A percentile compares a stretch with the other conserved stretches of the same genome.
Evolutionary conservation across 2,113 vertebrate species (phyloP).

Genomic region (Apteryx owenii): DNA sequence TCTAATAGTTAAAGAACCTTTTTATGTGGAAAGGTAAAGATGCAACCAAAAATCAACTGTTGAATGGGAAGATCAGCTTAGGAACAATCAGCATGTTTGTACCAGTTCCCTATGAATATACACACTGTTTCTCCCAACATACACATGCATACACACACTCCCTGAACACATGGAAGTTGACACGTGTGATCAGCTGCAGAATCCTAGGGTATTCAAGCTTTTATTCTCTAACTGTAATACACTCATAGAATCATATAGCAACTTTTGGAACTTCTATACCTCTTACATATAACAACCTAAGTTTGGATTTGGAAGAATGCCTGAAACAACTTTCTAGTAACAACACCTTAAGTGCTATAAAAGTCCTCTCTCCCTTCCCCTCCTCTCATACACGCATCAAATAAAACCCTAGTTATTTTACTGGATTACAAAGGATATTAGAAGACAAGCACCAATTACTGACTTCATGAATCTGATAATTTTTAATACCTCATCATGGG

Average conservation of each 20-base stretch:
- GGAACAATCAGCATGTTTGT: background rate
- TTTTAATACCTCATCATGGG: background rate
- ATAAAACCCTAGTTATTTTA: background rate
- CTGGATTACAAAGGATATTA: background rate
- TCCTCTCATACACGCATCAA: background rate
- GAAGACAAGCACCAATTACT: background rate
- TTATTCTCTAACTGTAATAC: background rate
- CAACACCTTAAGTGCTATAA: background rate
- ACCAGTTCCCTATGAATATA: accelerated
- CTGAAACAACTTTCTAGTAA: background rate
- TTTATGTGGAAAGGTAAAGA: background rate
- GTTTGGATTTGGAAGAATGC: background rate
- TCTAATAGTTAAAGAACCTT: background rate
- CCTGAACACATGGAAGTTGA: background rate
- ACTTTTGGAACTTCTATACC: background rate
- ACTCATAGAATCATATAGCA: background rate
- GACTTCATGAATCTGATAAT: background rate
- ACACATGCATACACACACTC: background rate
- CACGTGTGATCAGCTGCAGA: background rate
- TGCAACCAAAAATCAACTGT: background rate
- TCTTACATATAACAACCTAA: background rate
- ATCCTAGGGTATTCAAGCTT: background rate
- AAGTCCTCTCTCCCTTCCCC: background rate
- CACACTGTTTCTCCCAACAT: background rate
- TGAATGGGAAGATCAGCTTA: background rate